Evolutionary conservation across 2,113 vertebrate genomes (phyloP).

Genomic region (Rhagologus leucostigma): DNA sequence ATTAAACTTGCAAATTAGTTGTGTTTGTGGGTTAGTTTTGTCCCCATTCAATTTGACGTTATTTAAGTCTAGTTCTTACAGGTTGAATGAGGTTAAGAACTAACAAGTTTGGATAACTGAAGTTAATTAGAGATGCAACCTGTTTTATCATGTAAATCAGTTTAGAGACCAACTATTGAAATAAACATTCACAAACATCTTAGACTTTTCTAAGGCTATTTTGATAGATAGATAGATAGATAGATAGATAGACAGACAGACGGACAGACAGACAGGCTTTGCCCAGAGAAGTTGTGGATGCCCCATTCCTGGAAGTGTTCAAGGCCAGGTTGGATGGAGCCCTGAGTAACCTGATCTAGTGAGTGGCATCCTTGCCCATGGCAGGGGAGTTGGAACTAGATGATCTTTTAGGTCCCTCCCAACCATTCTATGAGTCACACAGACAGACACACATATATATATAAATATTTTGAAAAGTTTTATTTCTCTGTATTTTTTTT

Average conservation of each 20-base stretch:
- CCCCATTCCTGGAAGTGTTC: background rate
- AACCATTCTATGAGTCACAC: background rate
- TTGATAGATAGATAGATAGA: background rate
- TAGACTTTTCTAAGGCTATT: background rate
- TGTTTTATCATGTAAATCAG: background rate
- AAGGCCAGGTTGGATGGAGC: background rate
- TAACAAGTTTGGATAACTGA: background rate
- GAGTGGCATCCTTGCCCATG: background rate
- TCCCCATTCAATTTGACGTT: background rate
- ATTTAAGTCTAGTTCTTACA: background rate
- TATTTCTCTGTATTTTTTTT: background rate
- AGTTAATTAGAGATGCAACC: background rate
- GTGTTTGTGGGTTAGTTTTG: background rate
- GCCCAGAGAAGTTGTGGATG: background rate
- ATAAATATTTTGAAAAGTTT: background rate
- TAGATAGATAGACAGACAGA: background rate
- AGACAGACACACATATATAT: background rate
- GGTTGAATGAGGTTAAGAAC: background rate
- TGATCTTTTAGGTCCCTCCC: background rate
- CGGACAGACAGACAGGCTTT: background rate
- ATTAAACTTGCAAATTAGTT: background rate
- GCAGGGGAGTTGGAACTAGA: background rate
- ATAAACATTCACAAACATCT: background rate
- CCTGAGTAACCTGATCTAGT: background rate
- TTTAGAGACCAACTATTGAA: background rate